Evolutionary conservation across 2,888 invertebrate genomes (phyloP), one percentile per base, ranked within the genome.

Genomic region (Lochmaea crataegi): DNA sequence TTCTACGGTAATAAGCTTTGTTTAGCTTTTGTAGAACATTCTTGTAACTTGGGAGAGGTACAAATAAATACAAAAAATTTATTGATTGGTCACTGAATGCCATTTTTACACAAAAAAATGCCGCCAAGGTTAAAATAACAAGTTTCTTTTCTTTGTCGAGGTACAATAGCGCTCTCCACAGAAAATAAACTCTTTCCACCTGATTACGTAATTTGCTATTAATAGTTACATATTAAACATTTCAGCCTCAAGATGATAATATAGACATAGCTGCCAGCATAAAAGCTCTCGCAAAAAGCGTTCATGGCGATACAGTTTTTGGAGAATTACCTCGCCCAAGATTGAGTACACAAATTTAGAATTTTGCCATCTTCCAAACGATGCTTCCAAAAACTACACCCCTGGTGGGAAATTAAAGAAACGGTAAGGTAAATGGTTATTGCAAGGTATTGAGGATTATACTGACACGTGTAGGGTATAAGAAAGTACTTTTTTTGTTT

Each of bases 281-380:
- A 85, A 94, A 95, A 87, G 96, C 96, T n/a, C 88, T 97, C 82
- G 96, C 96, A 22, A 93, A 94, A 82, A 96, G 96, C 81, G 94
- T 96, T 75, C 95, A 95, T 87, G 95, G 94, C 75, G 95, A 96
- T 87, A 89, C 92, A 32, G 93, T 95, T 79, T 96, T 95, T 88
- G 94, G 94, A 22, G 97, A 96, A 83, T 88, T 96, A 84, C 97
- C 97, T 58, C 90, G 94, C 76, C 95, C 95, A 77, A 91, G 95
- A 83, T 93, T 94, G 89, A 93, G 93, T 85, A 94, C 94, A 76
- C 93, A 94, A 89, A 94, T 95, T 88, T 95, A 92, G 91, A 51
- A 60, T 56, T 60, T 14, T 51, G n/a, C 14, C 58, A 48, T 74
- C 70, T 67, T 74, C 66, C 69, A 65, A 64, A 65, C 53, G 58